A percentile compares a stretch with the other conserved stretches of the same genome.
phyloP scores from a whole-genome alignment of 2,888 invertebrate species.

The Neria commutata region DNA sequence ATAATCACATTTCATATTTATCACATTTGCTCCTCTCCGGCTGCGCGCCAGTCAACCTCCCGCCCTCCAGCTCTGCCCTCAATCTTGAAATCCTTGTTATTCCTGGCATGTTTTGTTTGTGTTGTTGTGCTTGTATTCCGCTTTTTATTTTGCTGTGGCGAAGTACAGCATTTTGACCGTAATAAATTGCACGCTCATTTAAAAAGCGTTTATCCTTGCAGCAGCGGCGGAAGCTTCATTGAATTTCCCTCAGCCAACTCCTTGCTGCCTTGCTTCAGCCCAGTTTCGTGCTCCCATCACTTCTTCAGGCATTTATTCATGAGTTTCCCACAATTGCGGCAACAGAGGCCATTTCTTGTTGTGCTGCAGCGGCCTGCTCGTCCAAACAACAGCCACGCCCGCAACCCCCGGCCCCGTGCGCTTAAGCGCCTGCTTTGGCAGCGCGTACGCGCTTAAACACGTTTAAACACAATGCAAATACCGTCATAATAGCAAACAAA shows the following conservation, averaged over 20 bases:
- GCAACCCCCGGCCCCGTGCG: background rate
- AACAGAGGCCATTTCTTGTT: constrained; percentile 6
- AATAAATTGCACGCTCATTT: constrained; percentile 58
- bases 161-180: constrained; percentile 57
- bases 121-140: constrained; percentile 19
- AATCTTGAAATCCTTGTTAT: background rate
- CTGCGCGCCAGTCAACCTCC: constrained; percentile 41
- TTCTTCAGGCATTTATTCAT: too few species aligned
- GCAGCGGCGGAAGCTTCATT: constrained; percentile 31
- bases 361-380: background rate
- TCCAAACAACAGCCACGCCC: background rate
- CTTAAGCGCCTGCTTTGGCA: background rate
- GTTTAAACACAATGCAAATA: constrained; percentile 59
- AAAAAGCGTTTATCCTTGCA: constrained; percentile 40
- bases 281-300: background rate
- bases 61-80: background rate
- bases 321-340: constrained; percentile 42
- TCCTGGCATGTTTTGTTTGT: background rate
- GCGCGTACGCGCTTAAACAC: constrained; percentile 44
- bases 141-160: constrained; percentile 43
- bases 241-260: constrained; percentile 42
- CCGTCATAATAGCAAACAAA: constrained; percentile 55
- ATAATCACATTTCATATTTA: constrained; percentile 58
- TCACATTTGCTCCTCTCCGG: constrained; percentile 39
- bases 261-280: background rate